Evolutionary conservation across 2,113 vertebrate genomes (phyloP).

Genomic region (Panthera leo): DNA sequence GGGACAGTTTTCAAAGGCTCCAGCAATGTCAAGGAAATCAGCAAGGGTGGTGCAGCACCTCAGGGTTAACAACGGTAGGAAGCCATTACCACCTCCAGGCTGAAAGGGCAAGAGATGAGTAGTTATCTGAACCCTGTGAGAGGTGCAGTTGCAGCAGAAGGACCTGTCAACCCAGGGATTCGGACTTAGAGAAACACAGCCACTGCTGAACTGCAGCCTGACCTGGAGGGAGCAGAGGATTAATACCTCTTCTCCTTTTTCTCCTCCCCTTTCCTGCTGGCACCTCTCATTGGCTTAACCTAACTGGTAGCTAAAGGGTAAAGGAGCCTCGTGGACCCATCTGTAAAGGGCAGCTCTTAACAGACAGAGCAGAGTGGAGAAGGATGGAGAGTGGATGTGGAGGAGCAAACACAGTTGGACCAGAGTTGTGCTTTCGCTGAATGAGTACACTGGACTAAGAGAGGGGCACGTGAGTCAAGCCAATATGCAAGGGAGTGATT

Average conservation of each 20-base stretch:
- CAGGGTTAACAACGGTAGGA: neutral
- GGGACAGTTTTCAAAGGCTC: neutral
- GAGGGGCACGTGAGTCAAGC: neutral
- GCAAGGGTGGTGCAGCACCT: no score
- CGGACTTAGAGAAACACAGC: neutral
- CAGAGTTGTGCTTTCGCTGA: neutral
- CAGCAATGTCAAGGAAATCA: neutral
- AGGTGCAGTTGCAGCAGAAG: neutral
- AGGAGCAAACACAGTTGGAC: neutral
- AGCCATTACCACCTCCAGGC: neutral
- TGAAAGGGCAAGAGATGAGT: neutral
- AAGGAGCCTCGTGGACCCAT: neutral
- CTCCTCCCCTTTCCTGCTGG: neutral
- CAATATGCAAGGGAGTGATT: neutral
- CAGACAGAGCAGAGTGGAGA: neutral
- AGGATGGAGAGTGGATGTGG: neutral
- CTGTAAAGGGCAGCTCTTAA: neutral
- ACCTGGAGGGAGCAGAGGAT: neutral
- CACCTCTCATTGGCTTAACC: neutral
- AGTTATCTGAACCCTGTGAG: neutral
- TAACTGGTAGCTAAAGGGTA: neutral
- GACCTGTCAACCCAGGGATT: no score
- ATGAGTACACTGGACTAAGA: neutral
- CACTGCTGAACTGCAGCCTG: neutral
- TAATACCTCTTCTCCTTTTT: neutral